Base-by-base conservation (phyloP, 2,797 vertebrate species). In the Lagocephalus sceleratus region DNA sequence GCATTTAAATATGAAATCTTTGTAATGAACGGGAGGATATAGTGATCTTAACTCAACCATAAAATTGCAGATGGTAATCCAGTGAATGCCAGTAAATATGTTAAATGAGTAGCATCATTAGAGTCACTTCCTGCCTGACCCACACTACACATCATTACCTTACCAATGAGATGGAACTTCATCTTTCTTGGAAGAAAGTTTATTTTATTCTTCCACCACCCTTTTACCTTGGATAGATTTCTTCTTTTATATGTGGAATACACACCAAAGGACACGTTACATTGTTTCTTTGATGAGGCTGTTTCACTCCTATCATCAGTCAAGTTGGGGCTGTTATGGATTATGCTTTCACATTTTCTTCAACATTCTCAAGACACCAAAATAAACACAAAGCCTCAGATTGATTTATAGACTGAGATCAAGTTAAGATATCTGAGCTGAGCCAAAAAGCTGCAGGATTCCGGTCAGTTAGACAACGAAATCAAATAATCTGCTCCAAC, bases 51-150 rank as follows among this genome's bases (percentile, higher is more conserved):
- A 94, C 93, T 93, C 92, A 94, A 91, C 89, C 89, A 68, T 94
- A 92, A 95, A 94, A 94, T 94, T 93, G 87, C 91, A 92, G 91
- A 92, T 91, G 87, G 90, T 91, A 92, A 90, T 91, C 88, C 88
- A 84, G 82, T 86, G 83, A 83, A 86, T 77, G 89, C 88, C 86
- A 90, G 90, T 90, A 93, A 92, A 92, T 91, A 92, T 92, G 88
- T 87, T 90, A 93, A 91, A 92, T 89, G 91, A 92, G 92, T 92
- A 89, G 85, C 90, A 84, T 92, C 88, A 87, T 91, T 87, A 84
- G 88, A 82, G 77, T 86, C 85, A 76, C 78, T 92, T 87, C 85
- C 86, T 89, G 90, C 88, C 90, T 89, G 87, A 93, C 91, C 91
- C 82, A 52, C 77, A 83, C 79, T 83, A 92, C 89, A 93, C 90